phyloP scores from a whole-genome alignment of 2,888 invertebrate species.

The Alloplasta piceator region DNA sequence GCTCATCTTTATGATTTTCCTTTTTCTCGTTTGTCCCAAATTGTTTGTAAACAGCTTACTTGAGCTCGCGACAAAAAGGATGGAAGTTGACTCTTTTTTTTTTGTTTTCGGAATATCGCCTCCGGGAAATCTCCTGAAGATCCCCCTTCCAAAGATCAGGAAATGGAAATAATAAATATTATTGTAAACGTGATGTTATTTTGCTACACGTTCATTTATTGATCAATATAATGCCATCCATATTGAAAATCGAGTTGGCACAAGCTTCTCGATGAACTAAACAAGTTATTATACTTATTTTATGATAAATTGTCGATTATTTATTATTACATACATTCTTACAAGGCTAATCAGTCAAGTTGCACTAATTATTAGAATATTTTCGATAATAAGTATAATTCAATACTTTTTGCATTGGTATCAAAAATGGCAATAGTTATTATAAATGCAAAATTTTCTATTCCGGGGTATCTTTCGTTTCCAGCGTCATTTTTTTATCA shows the following conservation, averaged over 20 bases:
- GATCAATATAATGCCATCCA: not conserved
- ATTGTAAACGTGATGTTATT: not conserved
- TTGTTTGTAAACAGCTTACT: too few species aligned
- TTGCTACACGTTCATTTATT: not conserved
- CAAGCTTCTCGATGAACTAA: slow-evolving; percentile 21
- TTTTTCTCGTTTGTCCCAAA: too few species aligned
- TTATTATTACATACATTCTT: not conserved
- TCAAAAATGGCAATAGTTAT: not conserved
- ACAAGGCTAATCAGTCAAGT: slow-evolving; percentile 48
- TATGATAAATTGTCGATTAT: not conserved
- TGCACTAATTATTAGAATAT: slow-evolving; percentile 15
- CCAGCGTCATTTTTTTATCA: too few species aligned
- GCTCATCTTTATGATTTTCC: too few species aligned
- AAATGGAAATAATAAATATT: not conserved
- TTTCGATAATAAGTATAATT: not conserved
- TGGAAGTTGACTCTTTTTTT: too few species aligned
- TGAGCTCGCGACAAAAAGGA: too few species aligned
- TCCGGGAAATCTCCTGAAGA: too few species aligned
- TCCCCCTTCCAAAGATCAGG: not conserved
- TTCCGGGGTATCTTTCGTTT: too few species aligned
- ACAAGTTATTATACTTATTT: not conserved
- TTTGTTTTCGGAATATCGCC: too few species aligned
- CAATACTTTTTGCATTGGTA: not conserved
- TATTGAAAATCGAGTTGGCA: not conserved
- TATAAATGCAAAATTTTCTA: not conserved